These are phyloP conservation scores for Eulemur albifrons DNA, from an alignment of 2,797 vertebrate species.

Conservation along the genomic window DNA sequence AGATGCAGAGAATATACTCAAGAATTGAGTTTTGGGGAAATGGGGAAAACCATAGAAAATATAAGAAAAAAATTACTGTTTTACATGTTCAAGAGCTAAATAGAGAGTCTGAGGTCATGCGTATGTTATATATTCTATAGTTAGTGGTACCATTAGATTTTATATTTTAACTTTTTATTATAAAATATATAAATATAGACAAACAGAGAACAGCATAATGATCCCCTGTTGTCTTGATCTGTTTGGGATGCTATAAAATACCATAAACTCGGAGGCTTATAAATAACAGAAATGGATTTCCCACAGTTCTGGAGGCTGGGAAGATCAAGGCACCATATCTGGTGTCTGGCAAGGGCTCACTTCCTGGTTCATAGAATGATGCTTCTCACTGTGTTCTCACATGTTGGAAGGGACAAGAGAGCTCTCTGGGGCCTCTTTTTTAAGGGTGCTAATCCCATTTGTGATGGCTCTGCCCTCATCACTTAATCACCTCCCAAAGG, in stretches of 20 bases:
- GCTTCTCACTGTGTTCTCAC: neutral
- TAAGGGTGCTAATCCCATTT: neutral
- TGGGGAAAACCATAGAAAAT: neutral
- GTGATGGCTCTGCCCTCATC: neutral
- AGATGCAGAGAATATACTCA: neutral
- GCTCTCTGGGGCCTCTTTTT: neutral
- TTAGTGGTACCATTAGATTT: neutral
- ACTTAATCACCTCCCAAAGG: neutral
- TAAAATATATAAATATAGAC: neutral
- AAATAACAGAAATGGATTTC: neutral
- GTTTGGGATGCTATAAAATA: neutral
- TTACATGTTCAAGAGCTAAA: neutral
- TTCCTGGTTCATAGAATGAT: neutral
- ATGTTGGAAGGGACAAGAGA: too few relatives aligned
- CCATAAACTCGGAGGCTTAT: neutral
- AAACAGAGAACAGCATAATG: neutral
- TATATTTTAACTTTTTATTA: neutral
- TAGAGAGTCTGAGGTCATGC: neutral
- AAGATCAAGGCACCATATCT: neutral
- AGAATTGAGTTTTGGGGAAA: neutral
- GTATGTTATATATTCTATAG: neutral
- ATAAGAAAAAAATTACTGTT: neutral
- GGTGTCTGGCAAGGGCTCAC: neutral
- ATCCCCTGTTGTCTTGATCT: neutral
- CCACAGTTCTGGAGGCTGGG: neutral